Conservation (phyloP, 2,113 vertebrate species). For the Ciconia stormi region DNA sequence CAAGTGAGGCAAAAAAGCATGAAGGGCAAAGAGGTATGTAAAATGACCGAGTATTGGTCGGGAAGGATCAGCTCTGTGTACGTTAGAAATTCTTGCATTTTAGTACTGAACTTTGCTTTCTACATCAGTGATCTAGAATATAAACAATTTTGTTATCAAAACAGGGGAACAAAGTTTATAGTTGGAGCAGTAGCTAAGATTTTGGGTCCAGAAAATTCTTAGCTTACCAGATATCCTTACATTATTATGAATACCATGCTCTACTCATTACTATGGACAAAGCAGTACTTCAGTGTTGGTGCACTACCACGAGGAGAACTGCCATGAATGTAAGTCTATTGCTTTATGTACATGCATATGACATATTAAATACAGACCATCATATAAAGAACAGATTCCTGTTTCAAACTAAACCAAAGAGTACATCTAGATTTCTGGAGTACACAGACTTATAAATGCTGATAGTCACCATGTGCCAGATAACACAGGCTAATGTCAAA, state of each 20-base stretch:
- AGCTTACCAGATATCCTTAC: background rate
- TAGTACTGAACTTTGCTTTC: background rate
- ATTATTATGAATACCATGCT: background rate
- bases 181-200: background rate
- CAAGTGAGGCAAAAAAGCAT: background rate
- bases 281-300: background rate
- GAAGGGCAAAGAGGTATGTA: background rate
- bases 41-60: background rate
- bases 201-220: background rate
- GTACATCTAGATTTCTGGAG: background rate
- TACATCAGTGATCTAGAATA: background rate
- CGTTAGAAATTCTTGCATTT: background rate
- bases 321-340: background rate
- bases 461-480: background rate
- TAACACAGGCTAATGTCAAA: background rate
- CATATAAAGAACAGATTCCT: background rate
- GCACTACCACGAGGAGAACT: background rate
- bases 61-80: background rate
- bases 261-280: background rate
- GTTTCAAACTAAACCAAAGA: background rate
- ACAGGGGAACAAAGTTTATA: background rate
- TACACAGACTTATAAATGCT: background rate
- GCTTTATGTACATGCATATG: background rate
- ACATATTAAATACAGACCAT: background rate
- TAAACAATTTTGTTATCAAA: background rate